Conservation (phyloP, 2,888 invertebrate species). For the Drosophila emarginata region DNA sequence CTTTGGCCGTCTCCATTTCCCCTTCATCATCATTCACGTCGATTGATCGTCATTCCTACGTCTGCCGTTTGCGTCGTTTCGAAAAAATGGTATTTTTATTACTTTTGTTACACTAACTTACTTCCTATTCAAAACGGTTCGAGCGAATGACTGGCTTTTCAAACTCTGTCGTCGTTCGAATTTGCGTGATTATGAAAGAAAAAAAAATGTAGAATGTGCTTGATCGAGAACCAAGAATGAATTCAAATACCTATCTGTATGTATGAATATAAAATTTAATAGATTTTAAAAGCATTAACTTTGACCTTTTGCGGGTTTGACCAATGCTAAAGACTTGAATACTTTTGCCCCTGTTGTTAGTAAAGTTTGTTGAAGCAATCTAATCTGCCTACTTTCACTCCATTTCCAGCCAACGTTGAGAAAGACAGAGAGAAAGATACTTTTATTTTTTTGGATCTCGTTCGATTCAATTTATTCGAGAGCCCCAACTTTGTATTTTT, state of each 20-base stretch:
- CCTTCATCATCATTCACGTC: constrained; percentile 22
- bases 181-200: background rate
- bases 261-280: background rate
- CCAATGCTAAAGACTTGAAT: background rate
- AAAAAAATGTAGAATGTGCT: background rate
- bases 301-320: constrained; percentile 10
- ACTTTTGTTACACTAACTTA: constrained; percentile 76
- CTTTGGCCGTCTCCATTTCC: constrained; percentile 2
- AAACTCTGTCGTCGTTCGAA: constrained; percentile 11
- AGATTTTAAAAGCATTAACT: background rate
- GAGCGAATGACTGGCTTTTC: background rate
- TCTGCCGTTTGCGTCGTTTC: constrained; percentile 7
- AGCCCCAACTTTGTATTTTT: constrained; percentile 54
- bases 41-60: constrained; percentile 29
- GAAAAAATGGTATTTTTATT: constrained; percentile 66
- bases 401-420: constrained; percentile 70
- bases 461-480: constrained; percentile 76
- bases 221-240: background rate
- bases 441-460: constrained; percentile 60
- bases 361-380: constrained; percentile 42
- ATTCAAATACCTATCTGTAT: background rate
- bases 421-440: constrained; percentile 1
- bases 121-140: constrained; percentile 59
- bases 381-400: constrained; percentile 81
- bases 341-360: background rate